phyloP scores from a whole-genome alignment of 2,113 vertebrate genomes.

The Meleagris gallopavo region DNA sequence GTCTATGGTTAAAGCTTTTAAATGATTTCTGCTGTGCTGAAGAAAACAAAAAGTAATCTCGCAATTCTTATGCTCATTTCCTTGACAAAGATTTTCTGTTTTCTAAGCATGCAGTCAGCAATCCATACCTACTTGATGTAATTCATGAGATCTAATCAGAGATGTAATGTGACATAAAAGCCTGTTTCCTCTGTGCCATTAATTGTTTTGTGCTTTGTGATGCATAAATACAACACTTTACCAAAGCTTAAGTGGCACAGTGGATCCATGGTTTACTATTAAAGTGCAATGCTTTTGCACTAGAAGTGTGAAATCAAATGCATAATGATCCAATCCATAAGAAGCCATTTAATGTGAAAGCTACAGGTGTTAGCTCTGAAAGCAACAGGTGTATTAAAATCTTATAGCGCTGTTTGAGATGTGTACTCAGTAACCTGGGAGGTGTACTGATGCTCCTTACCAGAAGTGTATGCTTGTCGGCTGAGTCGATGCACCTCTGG shows the following conservation, averaged over 20 bases:
- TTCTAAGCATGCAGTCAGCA: background rate
- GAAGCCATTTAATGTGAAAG: background rate
- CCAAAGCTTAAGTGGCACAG: background rate
- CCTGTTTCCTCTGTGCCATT: background rate
- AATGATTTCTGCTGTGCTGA: background rate
- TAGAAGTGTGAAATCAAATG: background rate
- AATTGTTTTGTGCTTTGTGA: background rate
- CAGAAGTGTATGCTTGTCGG: background rate
- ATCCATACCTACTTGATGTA: background rate
- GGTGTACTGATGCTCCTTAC: background rate
- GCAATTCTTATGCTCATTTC: background rate
- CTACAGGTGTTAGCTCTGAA: background rate
- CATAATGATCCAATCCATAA: background rate
- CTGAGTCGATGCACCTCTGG: background rate
- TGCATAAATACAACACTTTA: background rate
- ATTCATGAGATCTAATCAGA: slow-evolving; percentile 23
- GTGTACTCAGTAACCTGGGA: background rate
- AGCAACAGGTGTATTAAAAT: background rate
- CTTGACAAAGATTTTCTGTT: background rate
- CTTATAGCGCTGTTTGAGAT: background rate
- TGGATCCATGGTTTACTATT: background rate
- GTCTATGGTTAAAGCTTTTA: background rate
- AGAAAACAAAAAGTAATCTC: background rate
- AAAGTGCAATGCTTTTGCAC: background rate
- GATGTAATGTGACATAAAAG: background rate